Conservation (phyloP, 2,113 vertebrate species). For the Gymnorhina tibicen region DNA sequence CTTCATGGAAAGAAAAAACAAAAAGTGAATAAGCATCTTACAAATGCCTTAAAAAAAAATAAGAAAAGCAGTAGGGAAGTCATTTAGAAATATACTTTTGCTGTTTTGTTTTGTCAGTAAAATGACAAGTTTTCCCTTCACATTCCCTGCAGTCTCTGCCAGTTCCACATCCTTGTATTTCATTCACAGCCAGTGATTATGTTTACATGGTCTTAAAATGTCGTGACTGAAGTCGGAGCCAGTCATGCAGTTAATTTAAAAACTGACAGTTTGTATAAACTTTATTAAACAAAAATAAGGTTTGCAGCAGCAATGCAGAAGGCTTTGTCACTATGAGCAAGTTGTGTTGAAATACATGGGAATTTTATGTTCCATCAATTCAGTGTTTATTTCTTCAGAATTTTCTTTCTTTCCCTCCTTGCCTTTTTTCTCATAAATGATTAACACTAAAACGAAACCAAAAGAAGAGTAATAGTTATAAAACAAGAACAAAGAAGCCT, state of each 20-base stretch:
- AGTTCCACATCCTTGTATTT: constrained; percentile 20
- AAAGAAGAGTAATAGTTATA: not conserved
- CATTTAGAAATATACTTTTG: not conserved
- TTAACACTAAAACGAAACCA: not conserved
- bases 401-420: not conserved
- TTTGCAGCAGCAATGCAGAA: not conserved
- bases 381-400: not conserved
- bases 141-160: not conserved
- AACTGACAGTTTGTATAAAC: constrained; percentile 34
- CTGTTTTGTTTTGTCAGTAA: not conserved
- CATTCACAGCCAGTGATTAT: constrained; percentile 30
- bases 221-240: constrained; percentile 19
- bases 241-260: constrained; percentile 60
- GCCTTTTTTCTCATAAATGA: not conserved
- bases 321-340: not conserved
- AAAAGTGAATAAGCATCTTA: not conserved
- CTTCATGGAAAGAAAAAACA: not conserved
- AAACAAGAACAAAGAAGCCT: not conserved
- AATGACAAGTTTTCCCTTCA: not conserved
- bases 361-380: not conserved
- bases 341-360: not conserved
- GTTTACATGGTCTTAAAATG: constrained; percentile 34
- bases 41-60: not conserved
- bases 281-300: constrained; percentile 56
- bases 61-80: not conserved